Conservation (phyloP, 2,113 vertebrate species). For the Sinocyclocheilus grahami region DNA sequence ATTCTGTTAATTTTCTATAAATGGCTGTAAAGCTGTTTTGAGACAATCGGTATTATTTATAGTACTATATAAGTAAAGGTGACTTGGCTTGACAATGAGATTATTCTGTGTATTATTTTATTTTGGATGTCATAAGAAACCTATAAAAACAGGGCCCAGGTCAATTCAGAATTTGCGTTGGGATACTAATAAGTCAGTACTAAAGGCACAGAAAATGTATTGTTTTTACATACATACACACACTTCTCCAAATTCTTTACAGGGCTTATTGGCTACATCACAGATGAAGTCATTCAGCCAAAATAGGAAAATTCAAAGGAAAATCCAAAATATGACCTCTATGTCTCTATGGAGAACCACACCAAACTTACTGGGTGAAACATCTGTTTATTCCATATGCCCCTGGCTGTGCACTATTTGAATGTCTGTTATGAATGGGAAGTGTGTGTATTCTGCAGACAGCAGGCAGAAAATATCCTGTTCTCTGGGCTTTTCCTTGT, state of each 20-base stretch:
- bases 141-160: not conserved
- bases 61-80: too few species aligned
- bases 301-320: constrained; percentile 50
- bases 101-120: too few species aligned
- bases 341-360: constrained; percentile 70
- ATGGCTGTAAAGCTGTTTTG: too few species aligned
- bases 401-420: constrained; percentile 45
- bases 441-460: not conserved
- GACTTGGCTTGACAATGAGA: too few species aligned
- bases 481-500: constrained; percentile 49
- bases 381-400: constrained; percentile 54
- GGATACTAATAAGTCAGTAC: not conserved
- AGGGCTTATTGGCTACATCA: not conserved
- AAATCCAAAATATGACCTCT: constrained; percentile 55
- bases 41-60: too few species aligned
- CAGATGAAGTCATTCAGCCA: constrained; percentile 30
- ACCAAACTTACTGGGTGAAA: constrained; percentile 67
- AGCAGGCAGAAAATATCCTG: constrained; percentile 59
- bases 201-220: not conserved
- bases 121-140: too few species aligned
- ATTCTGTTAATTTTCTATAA: too few species aligned
- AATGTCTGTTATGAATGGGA: not conserved
- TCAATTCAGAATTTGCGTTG: not conserved
- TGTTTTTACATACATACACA: constrained; percentile 11
- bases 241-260: not conserved